Evolutionary conservation across 2,113 vertebrate genomes (phyloP).

Genomic region (Vimba vimba): DNA sequence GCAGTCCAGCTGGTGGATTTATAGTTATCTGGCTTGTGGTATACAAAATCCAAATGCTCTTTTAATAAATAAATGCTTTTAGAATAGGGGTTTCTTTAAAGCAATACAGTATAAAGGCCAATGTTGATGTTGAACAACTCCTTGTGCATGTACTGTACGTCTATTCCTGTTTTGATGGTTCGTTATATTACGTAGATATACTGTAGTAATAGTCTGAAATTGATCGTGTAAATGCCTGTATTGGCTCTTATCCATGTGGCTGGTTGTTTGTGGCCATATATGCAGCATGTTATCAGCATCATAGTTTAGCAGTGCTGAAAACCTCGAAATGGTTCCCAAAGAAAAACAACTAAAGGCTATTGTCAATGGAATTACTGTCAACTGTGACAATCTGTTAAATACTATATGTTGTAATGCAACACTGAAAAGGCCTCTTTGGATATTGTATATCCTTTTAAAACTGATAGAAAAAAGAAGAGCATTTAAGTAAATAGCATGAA

Average conservation of each 20-base stretch:
- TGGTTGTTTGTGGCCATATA: conserved; percentile 1
- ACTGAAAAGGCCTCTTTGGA: neutral
- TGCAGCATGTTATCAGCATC: neutral
- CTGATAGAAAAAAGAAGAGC: neutral
- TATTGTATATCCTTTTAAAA: neutral
- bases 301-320: neutral
- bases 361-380: neutral
- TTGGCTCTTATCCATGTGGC: conserved; percentile 20
- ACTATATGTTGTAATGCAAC: neutral
- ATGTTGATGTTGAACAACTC: neutral
- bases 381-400: neutral
- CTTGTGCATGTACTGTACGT: neutral
- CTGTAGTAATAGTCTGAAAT: conserved; percentile 18
- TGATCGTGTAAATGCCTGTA: conserved; percentile 16
- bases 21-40: neutral
- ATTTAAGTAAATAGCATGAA: neutral
- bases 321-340: neutral
- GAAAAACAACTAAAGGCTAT: neutral
- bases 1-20: neutral
- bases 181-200: neutral
- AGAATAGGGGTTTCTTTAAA: neutral
- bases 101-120: neutral
- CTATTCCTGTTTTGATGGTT: conserved; percentile 4
- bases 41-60: neutral
- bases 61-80: neutral